Conservation (phyloP, 2,113 vertebrate genomes). For the Bambusicola thoracicus region DNA sequence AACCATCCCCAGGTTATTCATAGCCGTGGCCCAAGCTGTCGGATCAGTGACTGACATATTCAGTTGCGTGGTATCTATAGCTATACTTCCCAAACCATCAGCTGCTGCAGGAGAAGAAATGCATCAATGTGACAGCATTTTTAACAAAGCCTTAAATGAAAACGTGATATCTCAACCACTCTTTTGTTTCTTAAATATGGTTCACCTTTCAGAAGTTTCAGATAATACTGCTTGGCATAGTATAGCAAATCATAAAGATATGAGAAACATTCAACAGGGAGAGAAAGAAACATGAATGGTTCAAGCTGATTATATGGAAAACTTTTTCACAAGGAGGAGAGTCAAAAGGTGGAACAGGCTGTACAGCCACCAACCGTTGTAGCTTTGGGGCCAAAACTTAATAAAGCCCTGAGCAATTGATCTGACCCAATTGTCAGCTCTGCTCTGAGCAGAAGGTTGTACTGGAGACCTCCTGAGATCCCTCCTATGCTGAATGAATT, state of each 20-base stretch:
- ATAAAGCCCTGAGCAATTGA: not conserved
- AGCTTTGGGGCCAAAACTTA: not conserved
- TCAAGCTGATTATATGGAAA: not conserved
- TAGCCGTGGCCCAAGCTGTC: conserved; percentile 91
- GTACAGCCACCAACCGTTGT: not conserved
- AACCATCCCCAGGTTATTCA: conserved; percentile 95
- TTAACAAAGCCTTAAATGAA: not conserved
- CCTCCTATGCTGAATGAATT: not conserved
- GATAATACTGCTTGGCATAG: not conserved
- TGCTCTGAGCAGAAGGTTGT: not conserved
- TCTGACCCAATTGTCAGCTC: not conserved
- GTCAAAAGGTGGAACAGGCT: not conserved
- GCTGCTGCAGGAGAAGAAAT: conserved; percentile 78
- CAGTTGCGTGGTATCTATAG: conserved; percentile 87
- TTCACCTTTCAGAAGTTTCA: not conserved
- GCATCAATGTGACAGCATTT: not conserved
- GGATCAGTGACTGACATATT: conserved; percentile 88
- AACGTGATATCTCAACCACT: not conserved
- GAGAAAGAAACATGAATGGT: not conserved
- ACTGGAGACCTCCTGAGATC: not conserved
- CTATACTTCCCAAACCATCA: conserved; percentile 87
- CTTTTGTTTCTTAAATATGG: not conserved
- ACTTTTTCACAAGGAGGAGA: not conserved
- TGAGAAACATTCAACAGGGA: not conserved
- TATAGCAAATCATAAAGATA: not conserved